Evolutionary conservation across 2,888 invertebrate genomes (phyloP).

Genomic region (Caenorhabditis wallacei): DNA sequence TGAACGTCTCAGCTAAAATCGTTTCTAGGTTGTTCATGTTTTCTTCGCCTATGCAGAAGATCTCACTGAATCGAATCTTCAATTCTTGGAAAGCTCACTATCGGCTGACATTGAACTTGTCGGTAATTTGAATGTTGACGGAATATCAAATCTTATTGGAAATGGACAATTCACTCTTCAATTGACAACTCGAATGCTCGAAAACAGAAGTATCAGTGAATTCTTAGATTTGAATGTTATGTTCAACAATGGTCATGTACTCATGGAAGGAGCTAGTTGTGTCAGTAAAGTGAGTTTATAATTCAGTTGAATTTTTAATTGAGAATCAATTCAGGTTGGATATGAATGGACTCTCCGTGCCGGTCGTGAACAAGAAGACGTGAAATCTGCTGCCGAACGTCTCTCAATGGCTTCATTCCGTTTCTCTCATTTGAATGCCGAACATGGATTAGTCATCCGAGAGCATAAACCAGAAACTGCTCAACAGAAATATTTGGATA

Average conservation of each 20-base stretch:
- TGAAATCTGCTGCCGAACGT: constrained; percentile 62
- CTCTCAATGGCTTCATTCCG: constrained; percentile 65
- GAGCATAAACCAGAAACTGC: constrained; percentile 57
- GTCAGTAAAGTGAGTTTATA: constrained; percentile 20
- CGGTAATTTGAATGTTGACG: constrained; percentile 69
- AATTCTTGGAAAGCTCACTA: constrained; percentile 64
- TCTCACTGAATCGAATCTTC: constrained; percentile 64
- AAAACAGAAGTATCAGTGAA: constrained; percentile 49
- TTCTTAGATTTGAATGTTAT: constrained; percentile 71
- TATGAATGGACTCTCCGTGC: constrained; percentile 71
- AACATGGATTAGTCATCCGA: constrained; percentile 64
- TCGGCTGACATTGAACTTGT: constrained; percentile 70
- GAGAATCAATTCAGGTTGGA: constrained; percentile 49
- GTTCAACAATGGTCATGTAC: constrained; percentile 73
- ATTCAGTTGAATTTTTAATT: neutral
- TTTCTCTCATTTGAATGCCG: constrained; percentile 66
- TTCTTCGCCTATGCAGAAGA: constrained; percentile 67
- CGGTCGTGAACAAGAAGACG: constrained; percentile 69
- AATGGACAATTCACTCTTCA: constrained; percentile 59
- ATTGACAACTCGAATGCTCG: constrained; percentile 47
- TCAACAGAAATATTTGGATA: constrained; percentile 60
- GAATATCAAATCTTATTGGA: constrained; percentile 51
- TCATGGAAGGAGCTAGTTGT: constrained; percentile 62
- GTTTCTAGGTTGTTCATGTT: constrained; percentile 59
- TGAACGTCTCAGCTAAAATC: neutral